Conservation (phyloP, 2,113 vertebrate species). For the Felis chaus region DNA sequence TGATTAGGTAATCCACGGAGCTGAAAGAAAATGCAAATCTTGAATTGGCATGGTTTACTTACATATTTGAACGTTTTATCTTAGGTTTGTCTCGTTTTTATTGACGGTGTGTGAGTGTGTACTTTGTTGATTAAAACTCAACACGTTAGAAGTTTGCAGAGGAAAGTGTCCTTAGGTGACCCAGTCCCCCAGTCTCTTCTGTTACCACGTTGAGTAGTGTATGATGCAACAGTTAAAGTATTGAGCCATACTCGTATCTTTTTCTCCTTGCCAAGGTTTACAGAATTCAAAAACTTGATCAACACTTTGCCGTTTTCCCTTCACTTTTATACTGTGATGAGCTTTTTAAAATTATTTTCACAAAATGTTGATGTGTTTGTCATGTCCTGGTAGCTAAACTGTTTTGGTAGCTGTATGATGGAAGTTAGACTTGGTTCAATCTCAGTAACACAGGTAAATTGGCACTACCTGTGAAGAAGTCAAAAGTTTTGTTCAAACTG, state of each 20-base stretch:
- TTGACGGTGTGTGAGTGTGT: constrained; percentile 1
- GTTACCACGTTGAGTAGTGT: neutral
- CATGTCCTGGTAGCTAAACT: neutral
- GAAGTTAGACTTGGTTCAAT: neutral
- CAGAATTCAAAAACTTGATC: constrained; percentile 34
- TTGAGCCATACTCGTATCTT: constrained; percentile 35
- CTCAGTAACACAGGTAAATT: neutral
- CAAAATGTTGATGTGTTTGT: neutral
- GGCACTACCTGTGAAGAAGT: neutral
- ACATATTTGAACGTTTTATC: neutral
- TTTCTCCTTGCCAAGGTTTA: constrained; percentile 10
- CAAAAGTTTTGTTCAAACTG: neutral
- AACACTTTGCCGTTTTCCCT: neutral
- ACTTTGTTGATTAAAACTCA: constrained; percentile 54
- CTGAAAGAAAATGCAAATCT: neutral
- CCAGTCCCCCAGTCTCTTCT: neutral
- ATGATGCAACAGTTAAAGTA: constrained; percentile 56
- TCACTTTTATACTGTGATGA: neutral
- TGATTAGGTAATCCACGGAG: neutral
- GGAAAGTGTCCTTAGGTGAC: constrained; percentile 60
- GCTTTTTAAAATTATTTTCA: neutral
- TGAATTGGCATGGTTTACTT: neutral
- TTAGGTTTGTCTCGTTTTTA: constrained; percentile 26
- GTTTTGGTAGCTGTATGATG: constrained; percentile 27
- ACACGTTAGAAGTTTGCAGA: constrained; percentile 27